Conservation (phyloP, 2,113 vertebrate genomes). For the Muntiacus reevesi region DNA sequence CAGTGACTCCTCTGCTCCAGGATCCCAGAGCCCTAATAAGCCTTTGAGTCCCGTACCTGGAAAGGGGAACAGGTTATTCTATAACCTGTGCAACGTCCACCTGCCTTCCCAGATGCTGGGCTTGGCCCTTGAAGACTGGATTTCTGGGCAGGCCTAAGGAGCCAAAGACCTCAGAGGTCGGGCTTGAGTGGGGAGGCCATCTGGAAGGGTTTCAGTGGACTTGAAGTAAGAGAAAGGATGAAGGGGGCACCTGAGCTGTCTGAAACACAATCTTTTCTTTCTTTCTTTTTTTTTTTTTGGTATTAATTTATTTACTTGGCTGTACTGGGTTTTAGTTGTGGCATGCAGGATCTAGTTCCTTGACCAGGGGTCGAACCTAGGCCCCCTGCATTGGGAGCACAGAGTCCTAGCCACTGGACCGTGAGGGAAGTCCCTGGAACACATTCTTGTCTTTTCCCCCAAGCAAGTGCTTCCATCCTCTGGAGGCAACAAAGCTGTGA, state of each 20-base stretch:
- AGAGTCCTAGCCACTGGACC: not conserved
- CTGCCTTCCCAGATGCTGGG: not conserved
- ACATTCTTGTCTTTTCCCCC: not conserved
- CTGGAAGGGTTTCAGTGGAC: not conserved
- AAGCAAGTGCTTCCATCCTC: not conserved
- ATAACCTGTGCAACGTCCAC: too few species aligned
- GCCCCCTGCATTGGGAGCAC: not conserved
- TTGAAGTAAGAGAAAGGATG: not conserved
- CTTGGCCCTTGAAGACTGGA: not conserved
- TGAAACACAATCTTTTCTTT: not conserved
- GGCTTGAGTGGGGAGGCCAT: not conserved
- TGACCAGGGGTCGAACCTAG: not conserved
- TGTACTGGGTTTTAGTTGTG: rapidly evolving
- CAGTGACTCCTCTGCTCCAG: not conserved
- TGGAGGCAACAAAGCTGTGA: not conserved
- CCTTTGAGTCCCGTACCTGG: not conserved
- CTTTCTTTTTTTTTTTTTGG: not conserved
- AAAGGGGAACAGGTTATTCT: not conserved
- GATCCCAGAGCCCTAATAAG: not conserved
- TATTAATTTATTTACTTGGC: not conserved
- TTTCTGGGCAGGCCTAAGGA: not conserved
- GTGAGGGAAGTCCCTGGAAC: not conserved
- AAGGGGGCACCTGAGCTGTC: not conserved
- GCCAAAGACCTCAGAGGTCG: not conserved
- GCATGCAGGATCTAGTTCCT: not conserved